A percentile compares a stretch with the other conserved stretches of the same genome.
These are phyloP conservation scores for Glyphotaelius pellucidus DNA, from an alignment of 2,888 invertebrate species.

Conservation along the genomic window DNA sequence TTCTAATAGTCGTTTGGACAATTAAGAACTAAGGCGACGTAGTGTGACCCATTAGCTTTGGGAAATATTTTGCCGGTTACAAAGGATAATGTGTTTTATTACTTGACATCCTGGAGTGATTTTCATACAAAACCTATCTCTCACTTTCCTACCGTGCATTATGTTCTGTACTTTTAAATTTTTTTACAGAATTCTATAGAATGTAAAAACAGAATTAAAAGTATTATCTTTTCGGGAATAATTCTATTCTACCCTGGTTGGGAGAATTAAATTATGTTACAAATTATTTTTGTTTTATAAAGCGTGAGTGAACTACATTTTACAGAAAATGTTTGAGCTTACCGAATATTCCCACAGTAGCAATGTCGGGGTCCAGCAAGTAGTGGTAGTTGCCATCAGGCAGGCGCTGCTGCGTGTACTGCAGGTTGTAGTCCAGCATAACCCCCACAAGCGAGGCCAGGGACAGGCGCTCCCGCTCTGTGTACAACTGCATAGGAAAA, in stretches of 20 bases:
- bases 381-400: conserved; percentile 86
- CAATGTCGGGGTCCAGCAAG: conserved; percentile 87
- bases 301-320: not conserved
- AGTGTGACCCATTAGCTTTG: no score
- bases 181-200: no score
- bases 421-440: conserved; percentile 93
- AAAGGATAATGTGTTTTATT: no score
- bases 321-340: conserved; percentile 56
- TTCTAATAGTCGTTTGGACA: no score
- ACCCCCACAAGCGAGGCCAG: conserved; percentile 85
- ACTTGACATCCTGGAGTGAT: no score
- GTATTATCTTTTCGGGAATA: not conserved
- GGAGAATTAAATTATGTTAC: not conserved
- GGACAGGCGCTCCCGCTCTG: conserved; percentile 83
- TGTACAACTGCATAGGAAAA: conserved; percentile 80
- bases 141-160: no score
- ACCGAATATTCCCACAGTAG: conserved; percentile 79
- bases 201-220: no score
- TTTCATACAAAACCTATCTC: no score
- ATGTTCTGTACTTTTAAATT: no score
- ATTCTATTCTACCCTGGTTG: no score
- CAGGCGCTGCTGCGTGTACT: conserved; percentile 87
- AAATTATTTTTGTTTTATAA: not conserved
- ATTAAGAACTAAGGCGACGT: no score
- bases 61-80: no score